phyloP scores from a whole-genome alignment of 2,797 vertebrate species.

The Amphiprion clarkii region DNA sequence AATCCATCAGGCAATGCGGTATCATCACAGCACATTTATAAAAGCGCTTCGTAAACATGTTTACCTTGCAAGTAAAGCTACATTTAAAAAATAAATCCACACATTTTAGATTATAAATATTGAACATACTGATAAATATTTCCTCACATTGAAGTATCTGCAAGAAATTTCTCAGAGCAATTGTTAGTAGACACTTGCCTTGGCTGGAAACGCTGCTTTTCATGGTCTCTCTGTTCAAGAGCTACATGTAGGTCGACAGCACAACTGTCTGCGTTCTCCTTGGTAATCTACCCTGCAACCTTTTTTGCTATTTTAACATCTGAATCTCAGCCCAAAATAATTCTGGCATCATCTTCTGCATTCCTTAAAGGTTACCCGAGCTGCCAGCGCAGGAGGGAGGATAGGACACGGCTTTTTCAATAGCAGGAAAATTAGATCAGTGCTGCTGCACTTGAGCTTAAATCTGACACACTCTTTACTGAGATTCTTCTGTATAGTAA shows the following conservation, averaged over 20 bases:
- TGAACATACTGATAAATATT: conserved; percentile 17
- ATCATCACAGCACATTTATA: conserved; percentile 32
- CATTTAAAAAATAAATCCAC: conserved; percentile 33
- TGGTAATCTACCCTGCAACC: conserved; percentile 76
- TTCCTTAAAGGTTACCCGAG: conserved; percentile 80
- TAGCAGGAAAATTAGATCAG: conserved; percentile 58
- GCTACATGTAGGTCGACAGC: conserved; percentile 74
- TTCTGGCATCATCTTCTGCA: conserved; percentile 79
- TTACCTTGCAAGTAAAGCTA: conserved; percentile 37
- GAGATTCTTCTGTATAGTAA: conserved; percentile 8
- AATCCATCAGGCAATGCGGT: conserved; percentile 36
- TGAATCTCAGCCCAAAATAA: conserved; percentile 82
- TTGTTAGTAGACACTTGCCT: conserved; percentile 76
- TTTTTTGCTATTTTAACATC: conserved; percentile 85
- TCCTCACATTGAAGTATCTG: conserved; percentile 30
- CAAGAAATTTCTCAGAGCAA: conserved; percentile 42
- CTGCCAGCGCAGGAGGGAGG: conserved; percentile 60
- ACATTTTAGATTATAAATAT: conserved; percentile 19
- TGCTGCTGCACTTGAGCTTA: conserved; percentile 31
- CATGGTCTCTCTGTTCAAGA: conserved; percentile 55
- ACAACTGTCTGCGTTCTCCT: conserved; percentile 69
- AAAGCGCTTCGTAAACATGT: conserved; percentile 51
- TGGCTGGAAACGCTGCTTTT: conserved; percentile 68
- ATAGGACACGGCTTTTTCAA: conserved; percentile 56
- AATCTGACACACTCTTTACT: conserved; percentile 29